Base-by-base conservation (phyloP, 2,797 vertebrate species). In the Lateolabrax maculatus region DNA sequence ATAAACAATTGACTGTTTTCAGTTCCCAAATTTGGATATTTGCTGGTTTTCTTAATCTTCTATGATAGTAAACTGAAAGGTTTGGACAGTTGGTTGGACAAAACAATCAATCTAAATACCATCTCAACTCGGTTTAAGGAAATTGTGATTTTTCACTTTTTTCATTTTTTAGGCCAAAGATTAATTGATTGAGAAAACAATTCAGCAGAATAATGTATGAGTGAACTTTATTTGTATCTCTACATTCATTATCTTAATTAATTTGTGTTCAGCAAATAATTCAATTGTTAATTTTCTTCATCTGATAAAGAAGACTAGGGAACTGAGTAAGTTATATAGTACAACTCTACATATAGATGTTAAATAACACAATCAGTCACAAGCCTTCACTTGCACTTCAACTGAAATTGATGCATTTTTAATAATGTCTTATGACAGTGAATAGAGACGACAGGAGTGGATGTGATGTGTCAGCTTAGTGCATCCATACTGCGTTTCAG, bases 391-490 rank as follows among this genome's bases (percentile, higher is more conserved):
- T 31, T 34, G 18, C 4, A 55, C 48, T 74, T 65, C 25, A 70
- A 9, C 2, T 41, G 27, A 39, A 70, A 39, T 7, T 34, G 16
- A 55, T 72, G 15, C n/a, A 15, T 25, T 78, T 81, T 41, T 75
- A 70, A 64, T 55, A 44, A 74, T 62, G 73, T 79, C 44, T 27
- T 6, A 11, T 68, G 53, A 63, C 64, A 6, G 66, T 7, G 23
- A 73, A 52, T 60, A 27, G 55, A 75, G 55, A 55, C 3, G 56
- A 64, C 70, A 61, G 63, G 36, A 71, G 79, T 71, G 71, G 80
- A 75, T 36, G 57, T 62, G 64, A 69, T 43, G 64, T 67, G 75
- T 64, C 39, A 6, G 36, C 58, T 80, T 68, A 64, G 56, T 11
- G 51, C 8, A 10, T 75, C 66, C 56, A 53, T 53, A 2, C 53